Percentiles rank a stretch among this genome's conserved stretches.
phyloP scores from a whole-genome alignment of 2,888 invertebrate genomes.

The Rhopalosiphum nymphaeae region DNA sequence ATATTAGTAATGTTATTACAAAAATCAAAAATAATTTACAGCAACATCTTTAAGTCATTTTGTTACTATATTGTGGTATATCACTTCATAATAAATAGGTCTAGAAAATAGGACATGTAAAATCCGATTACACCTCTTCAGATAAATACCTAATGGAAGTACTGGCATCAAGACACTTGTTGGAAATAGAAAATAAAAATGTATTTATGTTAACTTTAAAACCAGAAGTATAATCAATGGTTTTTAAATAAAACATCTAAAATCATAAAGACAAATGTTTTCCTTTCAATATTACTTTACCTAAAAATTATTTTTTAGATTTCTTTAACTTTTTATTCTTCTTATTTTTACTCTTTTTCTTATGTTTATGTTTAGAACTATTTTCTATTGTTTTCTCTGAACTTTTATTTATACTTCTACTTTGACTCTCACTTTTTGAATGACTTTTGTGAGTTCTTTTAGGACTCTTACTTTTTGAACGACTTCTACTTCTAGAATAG shows the following conservation, averaged over 20 bases:
- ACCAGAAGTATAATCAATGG: background rate
- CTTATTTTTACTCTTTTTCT: constrained; percentile 56
- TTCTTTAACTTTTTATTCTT: constrained; percentile 49
- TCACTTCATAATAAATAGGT: background rate
- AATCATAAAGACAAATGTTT: background rate
- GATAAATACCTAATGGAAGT: background rate
- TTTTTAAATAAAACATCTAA: background rate
- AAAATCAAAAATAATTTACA: background rate
- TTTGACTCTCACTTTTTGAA: constrained; percentile 68
- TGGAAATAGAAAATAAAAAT: background rate
- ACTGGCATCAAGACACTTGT: background rate
- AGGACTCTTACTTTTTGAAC: constrained; percentile 66
- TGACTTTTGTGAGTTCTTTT: constrained; percentile 69
- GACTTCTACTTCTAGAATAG: constrained; percentile 63
- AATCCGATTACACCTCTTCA: background rate
- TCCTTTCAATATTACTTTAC: background rate
- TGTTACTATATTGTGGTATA: background rate
- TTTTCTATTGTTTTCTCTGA: background rate
- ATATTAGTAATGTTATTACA: constrained; percentile 16
- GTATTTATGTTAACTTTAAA: background rate
- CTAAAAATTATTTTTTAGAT: constrained; percentile 37
- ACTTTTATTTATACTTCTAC: constrained; percentile 39
- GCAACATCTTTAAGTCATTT: background rate
- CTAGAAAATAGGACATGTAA: background rate
- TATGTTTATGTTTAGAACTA: constrained; percentile 21